These are phyloP conservation scores for Drosophila auraria DNA, from an alignment of 1,140 invertebrate species.

Conservation along the genomic window DNA sequence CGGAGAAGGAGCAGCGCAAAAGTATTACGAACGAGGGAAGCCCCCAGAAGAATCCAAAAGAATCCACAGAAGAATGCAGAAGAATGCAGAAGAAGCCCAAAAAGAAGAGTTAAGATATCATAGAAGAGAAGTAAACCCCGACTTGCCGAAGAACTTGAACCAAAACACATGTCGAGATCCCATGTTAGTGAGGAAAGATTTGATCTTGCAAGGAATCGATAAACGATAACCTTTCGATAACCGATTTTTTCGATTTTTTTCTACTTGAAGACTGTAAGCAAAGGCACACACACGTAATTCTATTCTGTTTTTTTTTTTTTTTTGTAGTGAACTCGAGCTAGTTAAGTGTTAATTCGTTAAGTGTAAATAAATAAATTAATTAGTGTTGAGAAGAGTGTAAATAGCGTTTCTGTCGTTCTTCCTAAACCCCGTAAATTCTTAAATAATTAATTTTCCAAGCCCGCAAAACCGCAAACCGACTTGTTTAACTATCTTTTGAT, in stretches of 20 bases:
- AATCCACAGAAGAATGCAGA: not conserved
- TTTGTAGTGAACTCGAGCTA: conserved; percentile 27
- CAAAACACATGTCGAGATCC: conserved; percentile 64
- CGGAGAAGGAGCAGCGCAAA: conserved; percentile 52
- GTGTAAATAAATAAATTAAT: conserved; percentile 67
- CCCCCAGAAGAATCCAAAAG: not conserved
- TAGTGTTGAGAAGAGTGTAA: conserved; percentile 41
- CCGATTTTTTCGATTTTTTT: conserved; percentile 64
- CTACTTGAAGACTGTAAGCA: conserved; percentile 81
- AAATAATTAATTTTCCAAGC: not conserved
- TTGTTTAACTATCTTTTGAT: conserved; percentile 82
- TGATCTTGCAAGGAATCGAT: conserved; percentile 62
- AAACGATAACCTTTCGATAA: not conserved
- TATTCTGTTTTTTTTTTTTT: conserved; percentile 46
- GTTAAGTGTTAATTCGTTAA: conserved; percentile 54
- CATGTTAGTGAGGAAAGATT: conserved; percentile 51
- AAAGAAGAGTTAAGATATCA: no score
- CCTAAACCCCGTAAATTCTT: conserved; percentile 28
- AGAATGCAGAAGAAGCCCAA: no score
- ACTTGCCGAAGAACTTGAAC: conserved; percentile 67
- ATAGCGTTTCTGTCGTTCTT: conserved; percentile 59
- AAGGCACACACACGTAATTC: conserved; percentile 60
- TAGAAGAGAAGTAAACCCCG: conserved; percentile 2
- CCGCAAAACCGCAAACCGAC: conserved; percentile 20
- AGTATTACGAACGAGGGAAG: conserved; percentile 59